These are phyloP conservation scores for Paramormyrops hopkinsi DNA, from an alignment of 2,797 vertebrate genomes.

Conservation along the genomic window DNA sequence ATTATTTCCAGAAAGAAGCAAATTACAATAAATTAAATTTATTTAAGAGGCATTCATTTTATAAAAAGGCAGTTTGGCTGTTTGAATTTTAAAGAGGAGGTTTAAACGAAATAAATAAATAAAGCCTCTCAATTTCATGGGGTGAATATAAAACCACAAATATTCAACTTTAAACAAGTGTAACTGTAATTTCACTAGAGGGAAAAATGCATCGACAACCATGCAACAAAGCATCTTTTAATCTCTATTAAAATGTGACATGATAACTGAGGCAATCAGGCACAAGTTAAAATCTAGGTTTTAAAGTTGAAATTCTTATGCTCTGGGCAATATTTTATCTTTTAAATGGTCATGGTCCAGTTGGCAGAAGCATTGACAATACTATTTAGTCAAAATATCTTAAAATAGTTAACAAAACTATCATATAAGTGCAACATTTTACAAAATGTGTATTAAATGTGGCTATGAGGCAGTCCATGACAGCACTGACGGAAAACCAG, in stretches of 20 bases:
- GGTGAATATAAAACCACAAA: conserved; percentile 27
- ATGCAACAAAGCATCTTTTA: conserved; percentile 22
- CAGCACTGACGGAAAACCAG: not conserved
- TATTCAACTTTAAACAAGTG: conserved; percentile 22
- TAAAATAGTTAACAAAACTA: not conserved
- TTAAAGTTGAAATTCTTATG: conserved; percentile 14
- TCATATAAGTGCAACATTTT: not conserved
- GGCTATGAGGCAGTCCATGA: not conserved
- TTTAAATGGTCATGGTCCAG: not conserved
- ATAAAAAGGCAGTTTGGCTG: not conserved
- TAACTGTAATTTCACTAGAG: conserved; percentile 12
- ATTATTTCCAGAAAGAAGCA: not conserved
- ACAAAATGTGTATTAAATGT: not conserved
- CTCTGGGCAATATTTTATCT: not conserved
- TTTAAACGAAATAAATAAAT: not conserved
- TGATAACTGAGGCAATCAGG: conserved; percentile 6
- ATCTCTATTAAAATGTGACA: conserved; percentile 23
- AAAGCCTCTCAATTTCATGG: conserved; percentile 16
- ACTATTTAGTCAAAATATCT: not conserved
- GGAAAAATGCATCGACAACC: conserved; percentile 26
- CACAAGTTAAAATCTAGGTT: conserved; percentile 25
- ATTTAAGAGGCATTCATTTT: conserved; percentile 9
- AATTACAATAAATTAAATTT: not conserved
- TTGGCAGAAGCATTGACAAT: not conserved
- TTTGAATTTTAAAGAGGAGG: conserved; percentile 28